Evolutionary conservation across 2,113 vertebrate genomes (phyloP).

Genomic region (Brachypteracias leptosomus): DNA sequence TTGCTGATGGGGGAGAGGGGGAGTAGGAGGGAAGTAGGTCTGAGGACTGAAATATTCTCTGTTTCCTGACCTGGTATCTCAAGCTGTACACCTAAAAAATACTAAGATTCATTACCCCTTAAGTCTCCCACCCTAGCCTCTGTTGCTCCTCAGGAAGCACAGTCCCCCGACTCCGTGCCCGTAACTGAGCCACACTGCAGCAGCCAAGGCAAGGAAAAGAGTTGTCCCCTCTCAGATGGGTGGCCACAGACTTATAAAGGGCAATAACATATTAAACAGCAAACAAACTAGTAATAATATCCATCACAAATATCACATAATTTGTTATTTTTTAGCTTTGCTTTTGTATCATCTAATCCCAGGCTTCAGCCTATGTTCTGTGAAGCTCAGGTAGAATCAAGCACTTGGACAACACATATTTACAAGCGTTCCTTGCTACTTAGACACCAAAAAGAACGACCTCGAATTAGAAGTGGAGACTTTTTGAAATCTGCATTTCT

Average conservation of each 20-base stretch:
- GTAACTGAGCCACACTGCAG: neutral
- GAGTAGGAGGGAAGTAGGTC: too few relatives aligned
- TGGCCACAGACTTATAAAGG: neutral
- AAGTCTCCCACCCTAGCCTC: neutral
- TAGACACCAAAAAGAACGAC: neutral
- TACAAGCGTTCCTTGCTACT: neutral
- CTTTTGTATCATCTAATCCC: neutral
- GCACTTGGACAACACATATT: neutral
- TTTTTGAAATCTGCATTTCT: neutral
- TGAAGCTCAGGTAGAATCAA: neutral
- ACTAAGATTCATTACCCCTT: neutral
- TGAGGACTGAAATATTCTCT: neutral
- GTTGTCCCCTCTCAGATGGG: neutral
- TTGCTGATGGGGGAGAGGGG: too few relatives aligned
- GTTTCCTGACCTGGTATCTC: neutral
- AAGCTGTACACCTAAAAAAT: neutral
- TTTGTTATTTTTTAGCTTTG: neutral
- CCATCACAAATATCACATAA: neutral
- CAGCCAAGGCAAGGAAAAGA: neutral
- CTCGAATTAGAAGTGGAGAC: neutral
- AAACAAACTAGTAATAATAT: neutral
- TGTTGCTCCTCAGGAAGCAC: neutral
- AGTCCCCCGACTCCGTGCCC: rapidly evolving
- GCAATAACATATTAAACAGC: neutral
- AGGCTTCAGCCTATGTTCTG: neutral